Percentiles rank a stretch among this genome's conserved stretches.
These are phyloP conservation scores for Misgurnus mizolepis DNA, from an alignment of 2,113 vertebrate genomes.

Conservation along the genomic window DNA sequence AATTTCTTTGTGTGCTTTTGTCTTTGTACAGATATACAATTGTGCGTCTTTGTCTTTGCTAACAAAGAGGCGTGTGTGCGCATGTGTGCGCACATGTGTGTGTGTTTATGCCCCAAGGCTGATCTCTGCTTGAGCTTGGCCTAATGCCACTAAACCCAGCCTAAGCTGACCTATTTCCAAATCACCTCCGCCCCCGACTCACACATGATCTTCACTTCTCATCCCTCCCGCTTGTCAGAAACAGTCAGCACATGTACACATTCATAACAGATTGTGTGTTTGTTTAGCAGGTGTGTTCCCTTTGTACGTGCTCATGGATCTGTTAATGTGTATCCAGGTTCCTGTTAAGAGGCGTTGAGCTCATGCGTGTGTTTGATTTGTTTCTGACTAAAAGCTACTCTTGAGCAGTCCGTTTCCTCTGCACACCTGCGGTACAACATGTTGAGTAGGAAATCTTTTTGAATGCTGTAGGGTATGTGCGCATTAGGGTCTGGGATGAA, in stretches of 20 bases:
- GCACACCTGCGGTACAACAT: constrained; percentile 8
- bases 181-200: constrained; percentile 46
- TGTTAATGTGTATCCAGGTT: constrained; percentile 33
- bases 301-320: constrained; percentile 28
- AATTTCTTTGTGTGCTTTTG: neutral
- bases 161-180: constrained; percentile 75
- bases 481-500: neutral
- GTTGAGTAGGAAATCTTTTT: neutral
- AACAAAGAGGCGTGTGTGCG: neutral
- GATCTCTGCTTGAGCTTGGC: constrained; percentile 70
- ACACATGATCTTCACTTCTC: neutral
- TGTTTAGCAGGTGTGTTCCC: constrained; percentile 5
- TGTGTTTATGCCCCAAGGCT: constrained; percentile 64
- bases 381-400: neutral
- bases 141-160: constrained; percentile 72
- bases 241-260: constrained; percentile 16
- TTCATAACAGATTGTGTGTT: constrained; percentile 1
- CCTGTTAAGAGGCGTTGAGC: neutral
- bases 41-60: constrained; percentile 11
- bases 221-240: constrained; percentile 19
- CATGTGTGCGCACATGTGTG: constrained; percentile 35
- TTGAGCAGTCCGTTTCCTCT: neutral
- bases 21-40: neutral
- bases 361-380: constrained; percentile 5
- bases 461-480: neutral